A percentile compares a stretch with the other conserved stretches of the same genome.
Evolutionary conservation across 1,140 invertebrate species (phyloP).

Genomic region (Formica selysi): DNA sequence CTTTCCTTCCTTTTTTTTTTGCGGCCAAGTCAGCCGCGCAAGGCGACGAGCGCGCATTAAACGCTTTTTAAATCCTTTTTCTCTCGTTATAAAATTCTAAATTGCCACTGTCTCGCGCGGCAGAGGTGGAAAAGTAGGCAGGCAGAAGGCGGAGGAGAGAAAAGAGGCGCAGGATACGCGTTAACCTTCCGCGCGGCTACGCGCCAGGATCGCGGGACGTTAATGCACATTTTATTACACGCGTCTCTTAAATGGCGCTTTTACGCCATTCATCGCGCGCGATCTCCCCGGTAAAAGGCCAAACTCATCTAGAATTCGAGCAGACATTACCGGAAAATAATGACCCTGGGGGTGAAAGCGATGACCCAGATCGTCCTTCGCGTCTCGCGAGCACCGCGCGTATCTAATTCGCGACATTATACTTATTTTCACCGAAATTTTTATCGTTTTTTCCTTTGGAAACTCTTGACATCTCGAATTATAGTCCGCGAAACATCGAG

Average conservation of each 20-base stretch:
- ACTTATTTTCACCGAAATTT: background rate
- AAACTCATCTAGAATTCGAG: slow-evolving; percentile 59
- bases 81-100: slow-evolving; percentile 62
- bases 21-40: slow-evolving; percentile 38
- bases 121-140: slow-evolving; percentile 36
- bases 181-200: slow-evolving; percentile 51
- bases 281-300: slow-evolving; percentile 46
- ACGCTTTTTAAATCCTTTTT: slow-evolving; percentile 53
- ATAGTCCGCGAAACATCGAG: background rate
- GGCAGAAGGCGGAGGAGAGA: background rate
- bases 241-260: slow-evolving; percentile 52
- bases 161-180: slow-evolving; percentile 26
- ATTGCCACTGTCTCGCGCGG: slow-evolving; percentile 53
- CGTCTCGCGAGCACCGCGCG: background rate
- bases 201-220: slow-evolving; percentile 50
- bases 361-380: slow-evolving; percentile 46
- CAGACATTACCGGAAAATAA: slow-evolving; percentile 60
- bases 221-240: slow-evolving; percentile 63
- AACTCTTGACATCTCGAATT: background rate
- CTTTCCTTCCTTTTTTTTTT: background rate
- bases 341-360: slow-evolving; percentile 53
- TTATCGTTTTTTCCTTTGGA: background rate
- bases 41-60: slow-evolving; percentile 38
- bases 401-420: slow-evolving; percentile 36
- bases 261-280: slow-evolving; percentile 13